A percentile compares a stretch with the other conserved stretches of the same genome.
These are phyloP conservation scores for Candoia aspera DNA, from an alignment of 2,113 vertebrate genomes.

Conservation along the genomic window DNA sequence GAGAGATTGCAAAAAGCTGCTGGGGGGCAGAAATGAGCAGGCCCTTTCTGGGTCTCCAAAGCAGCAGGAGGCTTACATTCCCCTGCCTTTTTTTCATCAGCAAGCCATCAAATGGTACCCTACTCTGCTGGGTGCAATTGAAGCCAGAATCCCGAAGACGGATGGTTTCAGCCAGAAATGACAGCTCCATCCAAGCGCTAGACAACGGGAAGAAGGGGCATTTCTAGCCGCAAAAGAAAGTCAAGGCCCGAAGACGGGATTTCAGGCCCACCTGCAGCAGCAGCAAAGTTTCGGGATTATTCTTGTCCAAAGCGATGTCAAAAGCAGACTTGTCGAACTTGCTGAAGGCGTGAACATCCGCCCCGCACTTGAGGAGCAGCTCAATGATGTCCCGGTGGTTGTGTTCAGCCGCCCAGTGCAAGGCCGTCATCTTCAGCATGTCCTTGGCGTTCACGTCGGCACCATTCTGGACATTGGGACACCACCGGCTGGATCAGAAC, in stretches of 20 bases:
- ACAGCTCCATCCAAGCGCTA: background rate
- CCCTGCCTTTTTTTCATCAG: background rate
- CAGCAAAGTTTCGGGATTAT: conserved; percentile 79
- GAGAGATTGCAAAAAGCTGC: background rate
- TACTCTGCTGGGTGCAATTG: background rate
- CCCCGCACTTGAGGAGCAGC: conserved; percentile 85
- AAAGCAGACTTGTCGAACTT: conserved; percentile 93
- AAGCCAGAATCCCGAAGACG: background rate
- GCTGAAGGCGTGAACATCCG: conserved; percentile 86
- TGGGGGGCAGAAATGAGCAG: background rate
- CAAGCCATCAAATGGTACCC: no score
- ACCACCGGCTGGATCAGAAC: background rate
- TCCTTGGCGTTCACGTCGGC: conserved; percentile 94
- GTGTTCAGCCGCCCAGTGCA: conserved; percentile 92
- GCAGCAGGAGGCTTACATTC: no score
- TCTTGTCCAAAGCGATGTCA: conserved; percentile 87
- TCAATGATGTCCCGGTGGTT: conserved; percentile 81
- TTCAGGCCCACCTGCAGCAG: conserved; percentile 75
- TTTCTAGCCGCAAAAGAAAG: background rate
- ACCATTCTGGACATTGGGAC: conserved; percentile 76
- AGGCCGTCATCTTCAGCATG: conserved; percentile 95
- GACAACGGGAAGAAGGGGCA: background rate
- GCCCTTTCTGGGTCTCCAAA: background rate
- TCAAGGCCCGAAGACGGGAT: background rate
- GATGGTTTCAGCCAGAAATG: background rate